These are phyloP conservation scores for Petrocephalus zakoni DNA, from an alignment of 2,113 vertebrate species.

Conservation along the genomic window DNA sequence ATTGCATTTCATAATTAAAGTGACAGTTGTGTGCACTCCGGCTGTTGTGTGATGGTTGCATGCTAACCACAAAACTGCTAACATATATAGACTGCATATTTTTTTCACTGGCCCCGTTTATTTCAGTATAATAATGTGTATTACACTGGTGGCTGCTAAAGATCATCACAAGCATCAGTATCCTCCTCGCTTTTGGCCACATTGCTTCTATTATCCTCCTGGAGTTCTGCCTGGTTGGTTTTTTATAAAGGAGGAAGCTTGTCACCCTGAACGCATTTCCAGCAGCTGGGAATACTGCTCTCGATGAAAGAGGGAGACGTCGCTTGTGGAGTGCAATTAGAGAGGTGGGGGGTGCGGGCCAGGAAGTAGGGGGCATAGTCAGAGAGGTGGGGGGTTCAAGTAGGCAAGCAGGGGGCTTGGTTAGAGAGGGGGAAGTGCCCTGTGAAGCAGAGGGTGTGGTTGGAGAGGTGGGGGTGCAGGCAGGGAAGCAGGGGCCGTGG, in stretches of 20 bases:
- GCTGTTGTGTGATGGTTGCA: neutral
- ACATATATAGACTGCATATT: neutral
- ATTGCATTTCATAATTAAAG: neutral
- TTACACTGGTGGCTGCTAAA: neutral
- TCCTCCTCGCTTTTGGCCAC: neutral
- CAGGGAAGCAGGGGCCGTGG: too few species aligned
- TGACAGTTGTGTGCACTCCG: neutral
- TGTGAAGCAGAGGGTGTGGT: neutral
- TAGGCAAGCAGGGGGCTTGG: too few species aligned
- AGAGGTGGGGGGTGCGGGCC: neutral
- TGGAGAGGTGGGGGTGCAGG: neutral
- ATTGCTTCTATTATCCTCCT: slow-evolving; percentile 13
- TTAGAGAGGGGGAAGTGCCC: too few species aligned
- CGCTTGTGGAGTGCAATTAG: slow-evolving; percentile 14
- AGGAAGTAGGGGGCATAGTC: neutral
- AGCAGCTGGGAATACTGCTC: slow-evolving; percentile 16
- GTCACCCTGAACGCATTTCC: slow-evolving; percentile 25
- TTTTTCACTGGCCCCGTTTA: neutral
- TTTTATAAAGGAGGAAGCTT: slow-evolving; percentile 23
- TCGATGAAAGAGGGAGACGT: slow-evolving; percentile 25
- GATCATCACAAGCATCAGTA: neutral
- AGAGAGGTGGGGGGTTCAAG: neutral
- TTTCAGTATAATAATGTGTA: slow-evolving; percentile 4
- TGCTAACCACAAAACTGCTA: neutral
- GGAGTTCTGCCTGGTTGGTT: slow-evolving; percentile 12